Percentiles rank a stretch among this genome's conserved stretches.
Conservation (phyloP, 2,113 vertebrate genomes). For the Rostratula benghalensis region DNA sequence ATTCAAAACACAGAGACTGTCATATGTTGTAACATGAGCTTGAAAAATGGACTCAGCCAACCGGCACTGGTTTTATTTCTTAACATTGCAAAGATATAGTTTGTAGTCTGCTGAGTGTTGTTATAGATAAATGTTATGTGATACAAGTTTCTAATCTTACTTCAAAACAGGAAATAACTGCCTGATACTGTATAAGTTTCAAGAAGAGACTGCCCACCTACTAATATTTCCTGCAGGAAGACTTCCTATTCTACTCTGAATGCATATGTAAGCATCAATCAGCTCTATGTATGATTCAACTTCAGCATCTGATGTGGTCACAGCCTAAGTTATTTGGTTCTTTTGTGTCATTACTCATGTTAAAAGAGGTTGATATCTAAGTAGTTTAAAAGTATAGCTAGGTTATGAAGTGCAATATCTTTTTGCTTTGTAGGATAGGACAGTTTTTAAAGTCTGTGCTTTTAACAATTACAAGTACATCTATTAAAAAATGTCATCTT, state of each 20-base stretch:
- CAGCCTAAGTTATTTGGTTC: not conserved
- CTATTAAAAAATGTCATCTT: not conserved
- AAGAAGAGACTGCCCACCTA: not conserved
- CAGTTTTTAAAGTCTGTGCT: slow-evolving; percentile 1
- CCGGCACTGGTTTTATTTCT: not conserved
- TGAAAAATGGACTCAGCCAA: not conserved
- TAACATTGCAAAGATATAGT: not conserved
- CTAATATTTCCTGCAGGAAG: not conserved
- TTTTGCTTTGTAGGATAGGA: not conserved
- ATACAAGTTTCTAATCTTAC: not conserved
- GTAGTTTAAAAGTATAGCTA: not conserved
- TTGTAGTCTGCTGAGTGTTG: not conserved
- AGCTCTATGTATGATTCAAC: not conserved
- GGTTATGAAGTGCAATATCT: not conserved
- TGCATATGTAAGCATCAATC: not conserved
- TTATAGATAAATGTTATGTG: not conserved
- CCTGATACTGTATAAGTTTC: not conserved
- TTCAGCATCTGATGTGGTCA: not conserved
- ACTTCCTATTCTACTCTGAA: not conserved
- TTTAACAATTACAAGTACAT: slow-evolving; percentile 4
- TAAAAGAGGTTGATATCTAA: not conserved
- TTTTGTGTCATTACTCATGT: not conserved
- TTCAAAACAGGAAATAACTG: not conserved
- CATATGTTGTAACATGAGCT: not conserved
- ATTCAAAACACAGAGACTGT: not conserved